A percentile compares a stretch with the other conserved stretches of the same genome.
These are phyloP conservation scores for Aepyceros melampus DNA, from an alignment of 2,113 vertebrate genomes.

Conservation along the genomic window DNA sequence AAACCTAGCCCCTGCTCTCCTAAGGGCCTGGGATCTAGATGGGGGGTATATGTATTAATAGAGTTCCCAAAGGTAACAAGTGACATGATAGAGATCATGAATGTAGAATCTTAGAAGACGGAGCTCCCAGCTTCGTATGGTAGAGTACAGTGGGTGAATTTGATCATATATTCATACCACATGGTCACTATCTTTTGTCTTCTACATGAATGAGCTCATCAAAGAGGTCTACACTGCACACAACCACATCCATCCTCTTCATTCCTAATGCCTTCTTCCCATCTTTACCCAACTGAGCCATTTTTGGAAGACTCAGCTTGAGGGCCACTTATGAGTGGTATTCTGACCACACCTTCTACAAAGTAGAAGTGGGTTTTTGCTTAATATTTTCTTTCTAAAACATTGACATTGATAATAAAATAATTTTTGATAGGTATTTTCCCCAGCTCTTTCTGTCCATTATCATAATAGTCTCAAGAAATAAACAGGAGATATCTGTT, in stretches of 20 bases:
- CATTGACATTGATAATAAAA: background rate
- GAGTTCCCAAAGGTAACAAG: background rate
- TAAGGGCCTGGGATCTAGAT: background rate
- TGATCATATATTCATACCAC: fast-evolving
- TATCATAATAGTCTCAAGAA: background rate
- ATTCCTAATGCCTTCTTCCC: background rate
- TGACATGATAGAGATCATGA: background rate
- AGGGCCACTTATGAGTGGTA: background rate
- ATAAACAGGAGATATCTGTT: background rate
- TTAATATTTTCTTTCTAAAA: background rate
- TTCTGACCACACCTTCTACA: background rate
- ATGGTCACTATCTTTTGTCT: background rate
- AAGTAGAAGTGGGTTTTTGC: background rate
- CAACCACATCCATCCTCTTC: background rate
- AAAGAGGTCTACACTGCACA: background rate
- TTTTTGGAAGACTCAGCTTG: background rate
- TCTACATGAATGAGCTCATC: background rate
- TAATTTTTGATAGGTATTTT: background rate
- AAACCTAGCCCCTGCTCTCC: background rate
- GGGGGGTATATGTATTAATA: background rate
- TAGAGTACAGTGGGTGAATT: background rate
- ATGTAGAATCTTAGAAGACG: background rate
- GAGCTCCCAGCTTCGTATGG: fast-evolving
- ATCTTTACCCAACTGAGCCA: background rate
- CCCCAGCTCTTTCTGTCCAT: background rate